Evolutionary conservation across 2,113 vertebrate species (phyloP), one percentile per base, ranked within the genome.

Genomic region (Natator depressus): DNA sequence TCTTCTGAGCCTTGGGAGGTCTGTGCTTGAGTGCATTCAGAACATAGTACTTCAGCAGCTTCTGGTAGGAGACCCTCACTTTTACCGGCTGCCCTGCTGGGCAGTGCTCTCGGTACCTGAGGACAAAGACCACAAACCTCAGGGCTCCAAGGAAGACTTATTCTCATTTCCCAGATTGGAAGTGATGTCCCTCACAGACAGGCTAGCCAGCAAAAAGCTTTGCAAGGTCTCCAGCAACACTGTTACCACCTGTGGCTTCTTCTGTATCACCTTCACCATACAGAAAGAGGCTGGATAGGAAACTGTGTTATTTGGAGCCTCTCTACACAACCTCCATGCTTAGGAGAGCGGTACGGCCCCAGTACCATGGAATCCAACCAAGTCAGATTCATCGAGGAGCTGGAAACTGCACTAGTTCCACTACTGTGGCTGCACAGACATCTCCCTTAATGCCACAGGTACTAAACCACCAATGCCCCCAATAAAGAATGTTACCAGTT

Each of bases 51-150:
- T 99, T 99, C 46, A 99, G 98, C 19, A 99, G 98, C 94, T 99
- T 99, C 98, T 99, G 99, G 89, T 99, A 99, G 17, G 99, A 99
- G 42, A 99, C 99, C 24, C 99, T 98, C 72, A 99, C 99, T 96
- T 99, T 99, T 88, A 99, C 99, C 1, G 99, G 99, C 96, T 99
- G 99, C 83, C 99, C 99, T 80, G 99, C 99, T 8, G 99, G 99
- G 94, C 99, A 99, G 89, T 99, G 99, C 95, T 99, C 99, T 29
- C 99, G 99, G 62, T 99, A 99, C 99, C 99, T 99, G 54, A 0
- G 31, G 29, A 93, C 87, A 89, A 42, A 93, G 16, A 46, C 10
- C 25, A 4, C 25, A 27, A 1, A 72, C 2, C 14, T 13, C 75
- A 51, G 1, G 6, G 31, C 72, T 46, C n/a, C 80, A 86, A 6